phyloP scores from a whole-genome alignment of 2,888 invertebrate species.

The Mesochorus sp. region DNA sequence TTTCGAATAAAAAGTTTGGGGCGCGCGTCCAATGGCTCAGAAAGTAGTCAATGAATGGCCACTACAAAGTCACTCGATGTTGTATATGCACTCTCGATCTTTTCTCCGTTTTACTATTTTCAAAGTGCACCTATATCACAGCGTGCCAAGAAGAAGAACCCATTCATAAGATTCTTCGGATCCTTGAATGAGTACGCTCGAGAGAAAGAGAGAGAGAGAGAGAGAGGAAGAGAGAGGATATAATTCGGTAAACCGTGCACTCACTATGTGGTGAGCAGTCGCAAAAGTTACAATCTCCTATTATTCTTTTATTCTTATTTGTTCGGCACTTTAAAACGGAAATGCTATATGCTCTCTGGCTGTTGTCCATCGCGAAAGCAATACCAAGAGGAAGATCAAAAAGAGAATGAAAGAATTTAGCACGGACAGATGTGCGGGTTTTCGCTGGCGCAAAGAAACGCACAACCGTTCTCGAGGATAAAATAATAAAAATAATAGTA shows the following conservation, averaged over 20 bases:
- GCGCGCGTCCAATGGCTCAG: slow-evolving; percentile 75
- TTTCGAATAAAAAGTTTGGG: slow-evolving; percentile 65
- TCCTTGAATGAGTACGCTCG: slow-evolving; percentile 70
- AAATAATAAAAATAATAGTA: not conserved
- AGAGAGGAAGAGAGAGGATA: not conserved
- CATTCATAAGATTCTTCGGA: slow-evolving; percentile 72
- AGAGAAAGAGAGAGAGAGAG: not conserved
- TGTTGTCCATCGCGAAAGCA: slow-evolving; percentile 33
- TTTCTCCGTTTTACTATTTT: slow-evolving; percentile 27
- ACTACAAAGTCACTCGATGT: slow-evolving; percentile 73
- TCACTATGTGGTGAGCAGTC: slow-evolving; percentile 10
- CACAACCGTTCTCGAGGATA: not conserved
- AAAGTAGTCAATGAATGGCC: slow-evolving; percentile 77
- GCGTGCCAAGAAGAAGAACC: slow-evolving; percentile 60
- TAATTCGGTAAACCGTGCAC: not conserved
- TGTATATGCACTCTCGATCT: slow-evolving; percentile 62
- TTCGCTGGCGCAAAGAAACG: slow-evolving; percentile 19
- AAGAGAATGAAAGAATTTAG: slow-evolving; percentile 66
- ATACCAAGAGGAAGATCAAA: slow-evolving; percentile 23
- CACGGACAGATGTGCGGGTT: slow-evolving; percentile 69
- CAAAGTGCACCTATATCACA: slow-evolving; percentile 42
- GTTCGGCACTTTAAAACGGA: slow-evolving; percentile 34
- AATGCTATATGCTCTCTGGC: slow-evolving; percentile 46
- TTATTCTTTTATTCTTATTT: slow-evolving; percentile 39
- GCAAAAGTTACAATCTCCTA: slow-evolving; percentile 27